Conservation (phyloP, 2,797 vertebrate genomes). For the Enteromius trimaculatus region DNA sequence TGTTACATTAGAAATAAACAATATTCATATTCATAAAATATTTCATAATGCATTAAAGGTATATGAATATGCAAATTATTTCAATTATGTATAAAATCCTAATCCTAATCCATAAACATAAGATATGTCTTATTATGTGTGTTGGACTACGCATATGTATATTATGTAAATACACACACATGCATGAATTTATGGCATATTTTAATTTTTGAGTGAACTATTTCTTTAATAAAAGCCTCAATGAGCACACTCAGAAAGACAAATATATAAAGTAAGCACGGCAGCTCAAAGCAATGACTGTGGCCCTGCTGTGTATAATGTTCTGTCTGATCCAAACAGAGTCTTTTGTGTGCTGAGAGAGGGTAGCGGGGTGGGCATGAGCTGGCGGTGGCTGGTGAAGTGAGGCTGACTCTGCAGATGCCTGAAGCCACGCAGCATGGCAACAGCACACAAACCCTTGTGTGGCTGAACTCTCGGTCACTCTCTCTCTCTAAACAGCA, state of each 20-base stretch:
- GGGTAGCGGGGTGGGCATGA: neutral
- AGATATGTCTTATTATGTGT: no score
- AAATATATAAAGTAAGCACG: conserved; percentile 20
- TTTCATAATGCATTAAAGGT: no score
- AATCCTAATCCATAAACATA: no score
- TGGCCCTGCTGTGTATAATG: conserved; percentile 10
- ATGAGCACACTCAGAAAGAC: conserved; percentile 34
- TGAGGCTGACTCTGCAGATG: conserved; percentile 50
- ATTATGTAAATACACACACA: no score
- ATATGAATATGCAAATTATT: no score
- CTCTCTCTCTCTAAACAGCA: conserved; percentile 28
- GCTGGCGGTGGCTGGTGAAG: conserved; percentile 20
- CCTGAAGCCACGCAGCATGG: conserved; percentile 37
- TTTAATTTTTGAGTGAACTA: neutral
- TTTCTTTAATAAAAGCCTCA: neutral
- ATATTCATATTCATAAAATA: no score
- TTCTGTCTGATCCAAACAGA: conserved; percentile 27
- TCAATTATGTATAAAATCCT: no score
- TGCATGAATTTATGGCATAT: neutral
- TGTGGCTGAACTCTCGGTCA: neutral
- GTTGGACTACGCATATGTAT: no score
- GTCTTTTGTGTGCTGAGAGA: conserved; percentile 34
- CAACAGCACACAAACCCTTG: conserved; percentile 50
- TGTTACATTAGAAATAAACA: no score
- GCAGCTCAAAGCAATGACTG: neutral